Base-by-base conservation (phyloP, 1,140 invertebrate genomes). In the Zaprionus capensis region DNA sequence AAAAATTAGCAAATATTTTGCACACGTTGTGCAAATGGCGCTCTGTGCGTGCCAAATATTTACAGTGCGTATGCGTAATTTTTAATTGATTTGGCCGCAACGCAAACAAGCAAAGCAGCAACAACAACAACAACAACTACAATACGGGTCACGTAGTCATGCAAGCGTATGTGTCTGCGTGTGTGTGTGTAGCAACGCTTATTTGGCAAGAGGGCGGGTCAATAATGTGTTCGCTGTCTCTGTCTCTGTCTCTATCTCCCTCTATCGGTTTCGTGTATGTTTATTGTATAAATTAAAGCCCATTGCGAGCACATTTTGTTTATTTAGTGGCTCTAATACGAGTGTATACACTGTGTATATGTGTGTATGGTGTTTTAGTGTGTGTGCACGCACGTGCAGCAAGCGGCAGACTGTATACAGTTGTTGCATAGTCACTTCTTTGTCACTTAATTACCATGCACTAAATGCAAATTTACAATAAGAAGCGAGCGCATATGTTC, bases 61-160 rank as follows among this genome's bases (percentile, higher is more conserved):
- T 81, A 71, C 84, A 79, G 68, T 84, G 84, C 85, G 84, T 88
- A 88, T 88, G 75, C 85, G 81, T 90, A 88, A 88, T 88, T 88
- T 88, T 90, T 88, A 90, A 87, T 87, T 87, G 84, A 87, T 88
- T 87, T 87, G 84, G 71, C 78, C 81, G 59, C 81, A 90, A 38
- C 70, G 76, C 66, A 77, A 87, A 87, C 86, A 87, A 73, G 78
- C 71, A n/a, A 44, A 49, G 66, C 73, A 80, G 46, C 72, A 53
- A 17, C 56, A 44, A 14, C 24, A 38, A 14, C 24, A 38, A 20
- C 38, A 31, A n/a, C 22, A 46, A 56, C 34, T 34, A 22, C 22
- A 28, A 44, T 51, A 44, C 31, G 63, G 71, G 78, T 71, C 77
- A 57, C 65, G 59, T 62, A 46, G 41, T 24, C 14, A 20, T 46